phyloP scores from a whole-genome alignment of 2,797 vertebrate species.

The Neostethus bicornis region DNA sequence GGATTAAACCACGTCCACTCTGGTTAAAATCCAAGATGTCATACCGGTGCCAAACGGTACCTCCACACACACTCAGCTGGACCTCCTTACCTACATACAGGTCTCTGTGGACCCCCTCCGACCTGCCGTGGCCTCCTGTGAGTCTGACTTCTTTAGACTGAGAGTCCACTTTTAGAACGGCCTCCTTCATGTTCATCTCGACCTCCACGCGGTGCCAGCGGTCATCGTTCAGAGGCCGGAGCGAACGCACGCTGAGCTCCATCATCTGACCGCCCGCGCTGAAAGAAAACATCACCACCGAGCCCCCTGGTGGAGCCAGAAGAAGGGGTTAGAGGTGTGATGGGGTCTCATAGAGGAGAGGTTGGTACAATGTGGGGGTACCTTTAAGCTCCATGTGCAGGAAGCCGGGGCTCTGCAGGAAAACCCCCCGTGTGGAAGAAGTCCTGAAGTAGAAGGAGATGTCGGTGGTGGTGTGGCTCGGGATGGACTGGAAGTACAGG shows the following conservation, averaged over 20 bases:
- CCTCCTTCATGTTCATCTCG: constrained; percentile 92
- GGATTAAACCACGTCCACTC: no score
- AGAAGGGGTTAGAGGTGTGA: no score
- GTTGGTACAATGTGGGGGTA: no score
- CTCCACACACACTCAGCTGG: no score
- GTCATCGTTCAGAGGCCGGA: constrained; percentile 86
- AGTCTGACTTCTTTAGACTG: constrained; percentile 77
- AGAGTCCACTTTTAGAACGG: constrained; percentile 88
- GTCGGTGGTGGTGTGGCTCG: constrained; percentile 90
- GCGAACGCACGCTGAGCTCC: constrained; percentile 85
- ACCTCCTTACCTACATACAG: constrained; percentile 95
- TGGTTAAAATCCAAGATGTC: no score
- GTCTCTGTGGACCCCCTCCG: constrained; percentile 78
- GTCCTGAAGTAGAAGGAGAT: constrained; percentile 99
- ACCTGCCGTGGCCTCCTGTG: constrained; percentile 85
- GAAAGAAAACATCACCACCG: constrained; percentile 88
- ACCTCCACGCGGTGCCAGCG: constrained; percentile 93
- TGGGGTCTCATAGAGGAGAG: no score
- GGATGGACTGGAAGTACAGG: constrained; percentile 91
- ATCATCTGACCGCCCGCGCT: constrained; percentile 89
- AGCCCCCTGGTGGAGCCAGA: constrained; percentile 75
- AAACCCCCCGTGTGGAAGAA: constrained; percentile 88
- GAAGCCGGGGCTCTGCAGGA: constrained; percentile 90
- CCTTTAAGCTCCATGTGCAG: constrained; percentile 92
- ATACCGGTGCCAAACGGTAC: no score